Percentiles rank a stretch among this genome's conserved stretches.
Evolutionary conservation across 2,113 vertebrate genomes (phyloP).

Genomic region (Corythoichthys intestinalis): DNA sequence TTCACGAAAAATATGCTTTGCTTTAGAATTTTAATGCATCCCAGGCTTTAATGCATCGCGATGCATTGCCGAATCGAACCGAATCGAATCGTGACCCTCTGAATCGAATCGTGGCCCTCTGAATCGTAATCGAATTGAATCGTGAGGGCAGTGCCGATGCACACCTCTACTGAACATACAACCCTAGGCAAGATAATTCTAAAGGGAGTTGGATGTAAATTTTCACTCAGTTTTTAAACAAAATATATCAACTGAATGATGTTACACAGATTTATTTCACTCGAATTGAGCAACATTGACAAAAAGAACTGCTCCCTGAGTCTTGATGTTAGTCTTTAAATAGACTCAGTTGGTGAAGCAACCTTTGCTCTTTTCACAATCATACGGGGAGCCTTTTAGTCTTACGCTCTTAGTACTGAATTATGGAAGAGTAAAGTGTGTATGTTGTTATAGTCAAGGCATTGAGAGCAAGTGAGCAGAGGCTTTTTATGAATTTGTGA

Average conservation of each 20-base stretch:
- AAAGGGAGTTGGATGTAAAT: no score
- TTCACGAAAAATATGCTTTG: no score
- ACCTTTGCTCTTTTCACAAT: constrained; percentile 46
- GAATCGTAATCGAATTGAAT: no score
- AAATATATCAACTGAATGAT: not conserved
- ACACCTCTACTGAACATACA: no score
- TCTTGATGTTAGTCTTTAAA: constrained; percentile 39
- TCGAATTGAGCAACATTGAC: not conserved
- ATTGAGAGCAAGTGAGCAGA: constrained; percentile 46
- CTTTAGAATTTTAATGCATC: no score
- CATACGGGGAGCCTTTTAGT: constrained; percentile 23
- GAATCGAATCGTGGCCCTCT: no score
- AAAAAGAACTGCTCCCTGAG: not conserved
- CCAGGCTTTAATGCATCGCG: no score
- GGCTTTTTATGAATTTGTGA: constrained; percentile 58
- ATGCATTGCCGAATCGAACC: no score
- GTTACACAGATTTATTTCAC: not conserved
- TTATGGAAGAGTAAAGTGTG: constrained; percentile 22
- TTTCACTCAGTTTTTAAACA: not conserved
- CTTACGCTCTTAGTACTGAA: constrained; percentile 33
- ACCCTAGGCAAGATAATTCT: no score
- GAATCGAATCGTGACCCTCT: no score
- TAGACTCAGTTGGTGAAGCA: constrained; percentile 35
- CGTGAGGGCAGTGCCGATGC: no score
- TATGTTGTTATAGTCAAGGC: constrained; percentile 24